Evolutionary conservation across 2,888 invertebrate genomes (phyloP), one percentile per base, ranked within the genome.

Genomic region (Acleris holmiana): DNA sequence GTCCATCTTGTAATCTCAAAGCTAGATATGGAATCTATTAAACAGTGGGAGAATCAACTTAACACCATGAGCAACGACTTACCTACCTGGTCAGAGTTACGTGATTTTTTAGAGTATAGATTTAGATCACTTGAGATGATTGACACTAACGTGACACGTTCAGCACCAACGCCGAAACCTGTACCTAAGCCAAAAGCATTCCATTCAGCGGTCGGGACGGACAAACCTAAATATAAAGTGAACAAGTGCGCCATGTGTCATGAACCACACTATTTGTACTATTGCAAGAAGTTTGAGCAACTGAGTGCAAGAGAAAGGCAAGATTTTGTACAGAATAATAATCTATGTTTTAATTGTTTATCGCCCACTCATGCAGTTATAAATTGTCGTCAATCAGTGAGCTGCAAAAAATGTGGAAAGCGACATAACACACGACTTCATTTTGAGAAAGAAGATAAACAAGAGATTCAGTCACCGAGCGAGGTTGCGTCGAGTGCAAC

Each of bases 71-170:
- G 18, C 29, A 47, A 56, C 7, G 47, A 56, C 0, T 29, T 56
- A 56, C 56, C 56, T 25, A 56, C 46, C 15, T 56, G 56, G 56
- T 25, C 18, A 15, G 47, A 56, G 17, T 19, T 56, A 46, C 46
- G 29, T 7, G 47, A 56, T 6, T 47, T 18, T 47, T 47, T 56
- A 18, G 56, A 56, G 29, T 18, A 18, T 19, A 56, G 56, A 47
- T 56, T 56, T 19, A 25, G 56, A 18, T 29, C 47, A 18, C 29
- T 56, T 8, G 56, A 56, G 47, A 56, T 56, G 56, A 56, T 56
- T 25, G 55, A 56, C 46, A 46, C 17, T 44, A 56, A 56, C 13
- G 21, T 44, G 13, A 10, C 47, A 13, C 56, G 56, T 15, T 8
- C 56, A 29, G 5, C 29, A 29, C 56, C n/a, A 47, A 5, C 29